Evolutionary conservation across 1,140 invertebrate genomes (phyloP).

Genomic region (Idris sp.): DNA sequence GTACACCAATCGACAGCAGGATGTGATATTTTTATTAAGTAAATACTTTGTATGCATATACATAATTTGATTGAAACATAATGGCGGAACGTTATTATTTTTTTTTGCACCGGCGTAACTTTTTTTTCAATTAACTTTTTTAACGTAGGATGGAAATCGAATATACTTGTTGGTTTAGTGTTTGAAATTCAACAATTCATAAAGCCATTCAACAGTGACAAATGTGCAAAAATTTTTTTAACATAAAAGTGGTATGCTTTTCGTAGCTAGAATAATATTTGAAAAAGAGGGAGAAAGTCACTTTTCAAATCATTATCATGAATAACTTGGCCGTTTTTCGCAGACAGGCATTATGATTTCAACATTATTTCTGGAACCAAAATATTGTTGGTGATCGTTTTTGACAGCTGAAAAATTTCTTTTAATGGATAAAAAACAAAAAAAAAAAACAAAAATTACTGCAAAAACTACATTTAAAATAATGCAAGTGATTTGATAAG

Average conservation of each 20-base stretch:
- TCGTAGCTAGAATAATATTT: slow-evolving; percentile 16
- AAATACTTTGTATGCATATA: slow-evolving; percentile 52
- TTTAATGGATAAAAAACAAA: too few species aligned
- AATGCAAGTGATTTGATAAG: too few species aligned
- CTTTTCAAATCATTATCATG: slow-evolving; percentile 31
- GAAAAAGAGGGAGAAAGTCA: slow-evolving; percentile 4
- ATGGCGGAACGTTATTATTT: slow-evolving; percentile 10
- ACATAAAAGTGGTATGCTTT: background rate
- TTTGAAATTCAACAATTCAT: too few species aligned
- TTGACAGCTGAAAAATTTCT: slow-evolving; percentile 5
- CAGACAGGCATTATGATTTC: slow-evolving; percentile 23
- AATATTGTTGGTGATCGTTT: slow-evolving; percentile 17
- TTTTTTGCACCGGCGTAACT: background rate
- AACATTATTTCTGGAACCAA: slow-evolving; percentile 11
- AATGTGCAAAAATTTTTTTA: background rate
- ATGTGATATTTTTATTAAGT: slow-evolving; percentile 54
- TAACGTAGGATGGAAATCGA: too few species aligned
- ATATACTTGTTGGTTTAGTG: too few species aligned
- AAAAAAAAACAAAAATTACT: too few species aligned
- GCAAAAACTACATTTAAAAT: too few species aligned
- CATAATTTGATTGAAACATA: slow-evolving; percentile 24
- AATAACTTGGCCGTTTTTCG: slow-evolving; percentile 21
- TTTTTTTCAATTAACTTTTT: background rate
- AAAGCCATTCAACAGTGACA: too few species aligned
- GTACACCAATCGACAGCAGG: slow-evolving; percentile 43